Base-by-base conservation (phyloP, 2,888 invertebrate species). In the Entomobrya multifasciata region DNA sequence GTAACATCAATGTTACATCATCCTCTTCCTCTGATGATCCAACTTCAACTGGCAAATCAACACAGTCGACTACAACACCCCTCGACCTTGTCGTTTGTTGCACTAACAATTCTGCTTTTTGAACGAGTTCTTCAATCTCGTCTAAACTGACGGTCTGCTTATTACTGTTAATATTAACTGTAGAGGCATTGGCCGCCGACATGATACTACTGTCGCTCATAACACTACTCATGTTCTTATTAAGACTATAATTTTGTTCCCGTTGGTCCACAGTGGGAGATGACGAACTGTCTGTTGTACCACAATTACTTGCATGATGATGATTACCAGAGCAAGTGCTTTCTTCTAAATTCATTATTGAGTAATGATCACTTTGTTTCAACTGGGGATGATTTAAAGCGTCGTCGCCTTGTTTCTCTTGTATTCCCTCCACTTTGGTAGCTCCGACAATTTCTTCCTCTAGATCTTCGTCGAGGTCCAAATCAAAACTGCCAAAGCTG, bases 111-210 rank as follows among this genome's bases (percentile, higher is more conserved):
- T 91, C 91, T 20, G 90, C 91, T 41, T 91, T 89, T 57, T 90
- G 89, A 55, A 91, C 91, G 52, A 91, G 87, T 76, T 90, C 90
- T 49, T 88, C 90, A 77, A 90, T 90, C 78, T 90, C 91, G 76
- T 89, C 86, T 30, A 86, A 76, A 76, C 81, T 86, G 65, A 67
- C 80, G 81, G 67, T 80, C 81, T 80, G 81, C 86, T 86, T 86
- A 77, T 78, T 84, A 41, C 79, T 44, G 47, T 70, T 78, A 49
- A 20, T 83, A 78, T 72, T 57, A 88, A 65, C 70, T 88, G 86
- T 25, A 82, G 87, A 41, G 88, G 82, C 77, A 70, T 52, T n/a
- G n/a, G n/a, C n/a, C n/a, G n/a, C n/a, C n/a, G n/a, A 74, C 55
- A 47, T 60, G 30, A 57, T 72, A 55, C 52, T 78, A n/a, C 47